Conservation (phyloP, 2,797 vertebrate species). For the Amniataba percoides region DNA sequence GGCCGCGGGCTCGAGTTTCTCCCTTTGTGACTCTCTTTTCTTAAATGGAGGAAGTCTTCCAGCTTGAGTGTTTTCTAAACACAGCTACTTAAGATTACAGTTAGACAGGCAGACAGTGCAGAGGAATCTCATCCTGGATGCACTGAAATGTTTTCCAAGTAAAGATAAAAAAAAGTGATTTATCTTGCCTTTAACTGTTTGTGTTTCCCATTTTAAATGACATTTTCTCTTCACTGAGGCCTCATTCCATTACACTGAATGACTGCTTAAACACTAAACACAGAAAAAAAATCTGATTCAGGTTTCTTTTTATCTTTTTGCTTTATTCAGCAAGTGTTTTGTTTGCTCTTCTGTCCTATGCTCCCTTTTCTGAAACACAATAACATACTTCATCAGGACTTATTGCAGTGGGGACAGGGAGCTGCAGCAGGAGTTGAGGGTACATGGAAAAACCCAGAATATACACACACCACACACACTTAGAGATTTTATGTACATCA, state of each 20-base stretch:
- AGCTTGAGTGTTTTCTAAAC: slow-evolving; percentile 83
- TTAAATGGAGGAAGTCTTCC: slow-evolving; percentile 76
- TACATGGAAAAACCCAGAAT: background rate
- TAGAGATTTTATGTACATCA: too few species aligned
- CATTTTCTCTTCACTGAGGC: background rate
- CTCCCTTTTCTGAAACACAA: background rate
- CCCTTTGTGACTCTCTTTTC: slow-evolving; percentile 73
- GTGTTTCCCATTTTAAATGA: background rate
- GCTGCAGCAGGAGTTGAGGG: background rate
- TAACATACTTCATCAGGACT: background rate
- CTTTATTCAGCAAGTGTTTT: background rate
- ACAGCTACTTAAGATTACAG: slow-evolving; percentile 84
- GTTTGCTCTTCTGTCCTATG: background rate
- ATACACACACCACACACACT: too few species aligned
- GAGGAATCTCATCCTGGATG: slow-evolving; percentile 57
- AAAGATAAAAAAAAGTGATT: slow-evolving; percentile 45
- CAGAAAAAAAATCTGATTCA: too few species aligned
- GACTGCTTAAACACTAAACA: background rate
- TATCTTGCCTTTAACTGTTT: slow-evolving; percentile 44
- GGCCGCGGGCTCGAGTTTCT: slow-evolving; percentile 70
- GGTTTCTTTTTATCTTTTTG: background rate
- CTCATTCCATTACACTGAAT: background rate
- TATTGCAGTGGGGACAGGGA: background rate
- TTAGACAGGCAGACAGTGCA: slow-evolving; percentile 62
- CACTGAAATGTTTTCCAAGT: slow-evolving; percentile 44